A percentile compares a stretch with the other conserved stretches of the same genome.
These are phyloP conservation scores for Cosmia pyralina DNA, from an alignment of 2,888 invertebrate species.

Conservation along the genomic window DNA sequence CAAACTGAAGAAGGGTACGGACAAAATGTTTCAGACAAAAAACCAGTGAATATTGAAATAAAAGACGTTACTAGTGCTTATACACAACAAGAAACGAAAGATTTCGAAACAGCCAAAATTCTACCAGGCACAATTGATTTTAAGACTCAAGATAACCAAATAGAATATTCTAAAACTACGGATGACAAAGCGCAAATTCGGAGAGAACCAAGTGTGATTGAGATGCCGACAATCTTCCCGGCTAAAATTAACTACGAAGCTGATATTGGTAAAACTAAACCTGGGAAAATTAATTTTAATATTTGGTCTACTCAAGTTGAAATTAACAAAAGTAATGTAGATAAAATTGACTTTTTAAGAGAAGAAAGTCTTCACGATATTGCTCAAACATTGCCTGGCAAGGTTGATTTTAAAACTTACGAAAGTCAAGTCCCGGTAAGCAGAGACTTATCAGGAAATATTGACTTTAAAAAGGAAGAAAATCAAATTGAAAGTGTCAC, in stretches of 20 bases:
- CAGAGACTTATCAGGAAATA: conserved; percentile 30
- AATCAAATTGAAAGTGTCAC: conserved; percentile 1
- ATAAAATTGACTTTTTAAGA: conserved; percentile 35
- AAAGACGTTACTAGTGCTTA: neutral
- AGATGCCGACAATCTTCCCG: conserved; percentile 45
- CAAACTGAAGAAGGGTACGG: conserved; percentile 8
- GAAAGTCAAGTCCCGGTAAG: conserved; percentile 39
- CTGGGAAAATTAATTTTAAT: conserved; percentile 50
- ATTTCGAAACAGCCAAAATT: neutral
- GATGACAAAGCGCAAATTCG: conserved; percentile 4
- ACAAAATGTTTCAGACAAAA: conserved; percentile 6
- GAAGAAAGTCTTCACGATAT: conserved; percentile 46
- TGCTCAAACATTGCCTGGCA: conserved; percentile 33
- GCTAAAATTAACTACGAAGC: conserved; percentile 40
- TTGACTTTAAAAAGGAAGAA: conserved; percentile 26
- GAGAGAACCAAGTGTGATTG: conserved; percentile 15
- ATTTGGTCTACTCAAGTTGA: conserved; percentile 47
- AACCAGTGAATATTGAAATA: conserved; percentile 2
- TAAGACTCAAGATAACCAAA: neutral
- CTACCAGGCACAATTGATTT: conserved; percentile 21
- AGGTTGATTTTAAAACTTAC: conserved; percentile 12
- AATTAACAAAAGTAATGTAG: conserved; percentile 38
- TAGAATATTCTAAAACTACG: neutral
- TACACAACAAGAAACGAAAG: conserved; percentile 15
- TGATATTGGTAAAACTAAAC: conserved; percentile 49